phyloP scores from a whole-genome alignment of 1,140 invertebrate genomes.

The Saccostrea cuccullata region DNA sequence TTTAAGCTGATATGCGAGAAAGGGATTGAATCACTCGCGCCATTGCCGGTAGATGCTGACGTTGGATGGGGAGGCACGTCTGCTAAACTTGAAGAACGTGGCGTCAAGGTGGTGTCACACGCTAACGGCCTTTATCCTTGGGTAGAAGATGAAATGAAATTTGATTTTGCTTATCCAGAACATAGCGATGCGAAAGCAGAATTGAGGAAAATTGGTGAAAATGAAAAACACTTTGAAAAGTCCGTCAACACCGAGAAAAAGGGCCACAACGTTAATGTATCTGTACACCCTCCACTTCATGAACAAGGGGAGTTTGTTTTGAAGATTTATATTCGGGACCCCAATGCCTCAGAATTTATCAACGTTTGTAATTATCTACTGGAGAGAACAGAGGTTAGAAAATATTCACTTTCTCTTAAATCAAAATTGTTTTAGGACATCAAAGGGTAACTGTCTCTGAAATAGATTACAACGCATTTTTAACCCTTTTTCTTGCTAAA shows the following conservation, averaged over 20 bases:
- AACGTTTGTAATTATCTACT: constrained; percentile 3
- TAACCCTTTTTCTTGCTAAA: background rate
- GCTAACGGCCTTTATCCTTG: background rate
- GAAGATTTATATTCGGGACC: background rate
- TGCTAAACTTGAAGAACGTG: background rate
- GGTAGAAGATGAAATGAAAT: background rate
- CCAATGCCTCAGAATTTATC: background rate
- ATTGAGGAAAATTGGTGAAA: background rate
- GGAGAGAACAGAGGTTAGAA: background rate
- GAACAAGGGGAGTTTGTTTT: constrained; percentile 1
- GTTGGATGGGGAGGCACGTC: background rate
- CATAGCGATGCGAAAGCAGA: background rate
- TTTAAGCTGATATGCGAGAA: background rate
- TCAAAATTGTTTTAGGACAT: no score
- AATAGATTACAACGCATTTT: background rate
- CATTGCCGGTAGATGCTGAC: background rate
- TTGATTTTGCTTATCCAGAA: background rate
- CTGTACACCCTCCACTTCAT: background rate
- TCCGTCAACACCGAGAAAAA: background rate
- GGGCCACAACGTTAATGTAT: background rate
- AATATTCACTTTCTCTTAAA: background rate
- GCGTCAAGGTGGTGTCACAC: background rate
- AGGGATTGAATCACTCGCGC: background rate
- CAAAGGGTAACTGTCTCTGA: background rate
- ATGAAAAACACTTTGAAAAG: background rate